These are phyloP conservation scores for Tenthredo distinguenda DNA, from an alignment of 2,888 invertebrate species.

Conservation along the genomic window DNA sequence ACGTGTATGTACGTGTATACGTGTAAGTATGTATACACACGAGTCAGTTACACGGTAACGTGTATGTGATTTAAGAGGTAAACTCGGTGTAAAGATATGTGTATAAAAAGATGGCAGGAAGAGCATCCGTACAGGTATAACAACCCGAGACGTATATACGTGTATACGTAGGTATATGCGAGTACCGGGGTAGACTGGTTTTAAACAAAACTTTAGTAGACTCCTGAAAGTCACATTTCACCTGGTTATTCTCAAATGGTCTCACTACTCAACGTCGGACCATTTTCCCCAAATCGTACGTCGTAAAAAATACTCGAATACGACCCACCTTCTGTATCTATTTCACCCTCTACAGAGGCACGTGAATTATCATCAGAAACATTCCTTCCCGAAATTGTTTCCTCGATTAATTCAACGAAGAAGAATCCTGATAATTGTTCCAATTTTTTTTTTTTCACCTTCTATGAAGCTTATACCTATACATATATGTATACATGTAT, in stretches of 20 bases:
- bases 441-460: background rate
- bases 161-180: background rate
- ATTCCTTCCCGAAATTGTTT: background rate
- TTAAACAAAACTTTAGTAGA: conserved; percentile 29
- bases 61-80: background rate
- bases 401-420: background rate
- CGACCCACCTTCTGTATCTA: background rate
- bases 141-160: background rate
- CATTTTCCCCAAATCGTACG: conserved; percentile 4
- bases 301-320: conserved; percentile 8
- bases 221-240: conserved; percentile 33
- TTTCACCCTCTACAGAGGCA: background rate
- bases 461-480: background rate
- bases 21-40: too few relatives aligned
- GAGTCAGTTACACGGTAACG: background rate
- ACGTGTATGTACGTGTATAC: background rate
- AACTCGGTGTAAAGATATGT: background rate
- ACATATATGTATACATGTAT: too few relatives aligned
- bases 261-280: conserved; percentile 8
- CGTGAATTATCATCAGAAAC: background rate
- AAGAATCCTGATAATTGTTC: background rate
- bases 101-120: background rate
- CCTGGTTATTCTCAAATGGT: conserved; percentile 26
- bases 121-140: background rate
- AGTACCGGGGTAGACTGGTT: background rate